Evolutionary conservation across 1,140 invertebrate genomes (phyloP).

Genomic region (Lordiphosa collinella): DNA sequence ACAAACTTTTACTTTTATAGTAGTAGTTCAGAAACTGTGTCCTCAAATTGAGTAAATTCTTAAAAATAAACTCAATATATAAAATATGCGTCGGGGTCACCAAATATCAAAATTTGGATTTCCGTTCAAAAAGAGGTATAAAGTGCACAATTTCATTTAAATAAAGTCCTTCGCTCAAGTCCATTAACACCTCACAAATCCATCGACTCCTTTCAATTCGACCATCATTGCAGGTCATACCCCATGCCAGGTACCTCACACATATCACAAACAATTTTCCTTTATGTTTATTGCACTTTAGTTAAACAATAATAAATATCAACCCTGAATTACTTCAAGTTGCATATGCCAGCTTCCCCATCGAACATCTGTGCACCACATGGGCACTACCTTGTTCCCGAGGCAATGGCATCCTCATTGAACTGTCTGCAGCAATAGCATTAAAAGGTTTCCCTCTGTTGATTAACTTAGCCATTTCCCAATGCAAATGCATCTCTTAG

Average conservation of each 20-base stretch:
- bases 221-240: not conserved
- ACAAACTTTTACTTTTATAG: too few species aligned
- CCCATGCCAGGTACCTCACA: constrained; percentile 17
- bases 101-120: too few species aligned
- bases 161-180: too few species aligned
- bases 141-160: too few species aligned
- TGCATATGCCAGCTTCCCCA: not conserved
- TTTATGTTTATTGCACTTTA: constrained; percentile 47
- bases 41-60: too few species aligned
- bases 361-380: constrained; percentile 55
- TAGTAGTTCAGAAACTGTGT: too few species aligned
- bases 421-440: constrained; percentile 42
- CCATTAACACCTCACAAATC: constrained; percentile 5
- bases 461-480: constrained; percentile 30
- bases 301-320: constrained; percentile 51
- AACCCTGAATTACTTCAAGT: constrained; percentile 21
- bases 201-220: not conserved
- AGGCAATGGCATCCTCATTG: constrained; percentile 22
- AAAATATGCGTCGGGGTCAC: too few species aligned
- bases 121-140: too few species aligned
- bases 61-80: too few species aligned
- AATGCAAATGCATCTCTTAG: constrained; percentile 35
- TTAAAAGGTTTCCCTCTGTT: constrained; percentile 16
- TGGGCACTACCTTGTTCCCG: constrained; percentile 50
- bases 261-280: constrained; percentile 25